Evolutionary conservation across 2,797 vertebrate genomes (phyloP).

Genomic region (Cossypha heuglini): DNA sequence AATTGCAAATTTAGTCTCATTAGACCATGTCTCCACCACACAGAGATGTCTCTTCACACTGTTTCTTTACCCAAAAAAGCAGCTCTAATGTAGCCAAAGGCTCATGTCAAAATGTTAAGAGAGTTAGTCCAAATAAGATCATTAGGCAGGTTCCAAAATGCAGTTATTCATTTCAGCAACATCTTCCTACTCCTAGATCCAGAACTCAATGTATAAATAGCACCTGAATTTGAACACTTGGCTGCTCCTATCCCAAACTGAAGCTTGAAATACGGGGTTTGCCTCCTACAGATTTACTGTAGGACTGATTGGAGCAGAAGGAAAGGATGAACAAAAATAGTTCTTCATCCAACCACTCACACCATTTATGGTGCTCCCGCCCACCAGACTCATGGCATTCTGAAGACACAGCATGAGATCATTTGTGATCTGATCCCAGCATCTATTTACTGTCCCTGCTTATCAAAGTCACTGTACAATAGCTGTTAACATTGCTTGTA

Average conservation of each 20-base stretch:
- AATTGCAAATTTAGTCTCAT: not conserved
- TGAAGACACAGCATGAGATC: constrained; percentile 29
- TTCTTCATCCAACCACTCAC: constrained; percentile 1
- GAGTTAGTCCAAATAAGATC: not conserved
- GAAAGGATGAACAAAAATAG: constrained; percentile 50
- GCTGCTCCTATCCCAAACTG: not conserved
- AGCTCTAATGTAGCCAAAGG: not conserved
- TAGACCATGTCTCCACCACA: not conserved
- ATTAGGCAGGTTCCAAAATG: not conserved
- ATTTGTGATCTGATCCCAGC: constrained; percentile 24
- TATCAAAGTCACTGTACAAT: not conserved
- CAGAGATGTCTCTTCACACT: not conserved
- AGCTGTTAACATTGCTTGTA: not conserved
- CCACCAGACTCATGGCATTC: not conserved
- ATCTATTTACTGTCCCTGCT: not conserved
- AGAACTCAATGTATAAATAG: not conserved
- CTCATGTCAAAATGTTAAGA: not conserved
- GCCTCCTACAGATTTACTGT: not conserved
- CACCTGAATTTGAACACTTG: not conserved
- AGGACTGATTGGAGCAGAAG: constrained; percentile 35
- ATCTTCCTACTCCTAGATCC: not conserved
- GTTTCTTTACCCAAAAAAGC: not conserved
- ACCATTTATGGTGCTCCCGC: constrained; percentile 28
- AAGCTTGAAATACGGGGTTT: not conserved
- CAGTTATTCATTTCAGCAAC: not conserved